These are phyloP conservation scores for Sinocyclocheilus grahami DNA, from an alignment of 2,113 vertebrate species.

Conservation along the genomic window DNA sequence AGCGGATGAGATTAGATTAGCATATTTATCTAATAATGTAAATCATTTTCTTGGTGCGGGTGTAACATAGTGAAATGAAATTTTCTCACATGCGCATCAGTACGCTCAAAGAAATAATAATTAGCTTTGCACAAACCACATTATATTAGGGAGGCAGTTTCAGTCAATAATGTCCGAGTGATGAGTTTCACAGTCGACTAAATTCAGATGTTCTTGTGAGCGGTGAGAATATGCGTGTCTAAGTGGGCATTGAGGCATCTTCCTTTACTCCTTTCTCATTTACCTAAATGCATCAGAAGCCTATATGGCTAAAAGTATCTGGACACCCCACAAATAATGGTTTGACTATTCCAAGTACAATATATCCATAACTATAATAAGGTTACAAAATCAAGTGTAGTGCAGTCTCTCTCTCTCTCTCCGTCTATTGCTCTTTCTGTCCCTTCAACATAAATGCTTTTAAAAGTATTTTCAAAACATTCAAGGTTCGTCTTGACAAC, in stretches of 20 bases:
- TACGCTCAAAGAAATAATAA: constrained; percentile 34
- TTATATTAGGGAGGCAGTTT: constrained; percentile 42
- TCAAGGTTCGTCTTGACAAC: too few species aligned
- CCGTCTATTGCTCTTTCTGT: not conserved
- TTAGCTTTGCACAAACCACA: constrained; percentile 45
- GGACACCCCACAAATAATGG: not conserved
- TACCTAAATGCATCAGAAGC: not conserved
- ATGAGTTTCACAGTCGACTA: constrained; percentile 16
- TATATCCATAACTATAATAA: not conserved
- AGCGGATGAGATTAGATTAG: constrained; percentile 49
- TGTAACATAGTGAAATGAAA: constrained; percentile 48
- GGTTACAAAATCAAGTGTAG: too few species aligned
- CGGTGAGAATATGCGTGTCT: not conserved
- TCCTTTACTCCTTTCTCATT: constrained; percentile 28
- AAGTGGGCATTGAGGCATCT: not conserved
- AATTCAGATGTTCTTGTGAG: not conserved
- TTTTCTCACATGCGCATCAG: constrained; percentile 38
- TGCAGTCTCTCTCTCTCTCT: not conserved
- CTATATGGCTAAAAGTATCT: not conserved
- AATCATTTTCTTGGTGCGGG: constrained; percentile 40
- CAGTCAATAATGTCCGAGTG: constrained; percentile 15
- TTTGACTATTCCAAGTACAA: not conserved
- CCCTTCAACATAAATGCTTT: not conserved
- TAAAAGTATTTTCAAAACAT: too few species aligned
- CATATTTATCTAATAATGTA: constrained; percentile 60